phyloP scores from a whole-genome alignment of 2,888 invertebrate species.

The Diaperis boleti region DNA sequence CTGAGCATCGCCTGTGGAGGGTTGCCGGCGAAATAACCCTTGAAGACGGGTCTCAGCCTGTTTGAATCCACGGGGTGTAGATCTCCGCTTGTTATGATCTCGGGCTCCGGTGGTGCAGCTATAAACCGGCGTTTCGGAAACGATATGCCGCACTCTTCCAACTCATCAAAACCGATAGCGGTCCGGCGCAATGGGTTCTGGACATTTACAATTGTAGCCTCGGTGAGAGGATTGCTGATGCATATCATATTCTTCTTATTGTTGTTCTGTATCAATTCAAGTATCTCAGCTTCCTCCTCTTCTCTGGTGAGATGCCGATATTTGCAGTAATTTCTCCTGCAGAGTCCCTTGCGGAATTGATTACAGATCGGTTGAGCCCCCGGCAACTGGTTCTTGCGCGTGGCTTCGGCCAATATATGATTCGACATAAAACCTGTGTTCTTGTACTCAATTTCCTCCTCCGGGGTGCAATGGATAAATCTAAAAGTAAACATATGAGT shows the following conservation, averaged over 20 bases:
- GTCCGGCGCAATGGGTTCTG: slow-evolving; percentile 48
- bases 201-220: slow-evolving; percentile 49
- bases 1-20: slow-evolving; percentile 61
- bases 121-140: slow-evolving; percentile 62
- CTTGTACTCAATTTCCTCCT: slow-evolving; percentile 82
- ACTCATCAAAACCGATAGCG: slow-evolving; percentile 58
- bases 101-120: slow-evolving; percentile 50
- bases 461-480: slow-evolving; percentile 82
- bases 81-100: slow-evolving; percentile 46
- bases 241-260: slow-evolving; percentile 40
- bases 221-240: slow-evolving; percentile 44
- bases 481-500: slow-evolving; percentile 63
- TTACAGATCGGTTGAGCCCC: slow-evolving; percentile 67
- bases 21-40: slow-evolving; percentile 64
- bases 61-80: slow-evolving; percentile 48
- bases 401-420: slow-evolving; percentile 66
- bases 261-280: slow-evolving; percentile 58
- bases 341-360: slow-evolving; percentile 68
- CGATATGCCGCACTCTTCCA: slow-evolving; percentile 61
- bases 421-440: slow-evolving; percentile 79
- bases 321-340: slow-evolving; percentile 64
- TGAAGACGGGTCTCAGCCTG: slow-evolving; percentile 54
- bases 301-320: slow-evolving; percentile 63
- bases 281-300: slow-evolving; percentile 64
- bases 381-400: slow-evolving; percentile 64